phyloP scores from a whole-genome alignment of 2,797 vertebrate genomes.

The Paratrypauchen microcephalus region DNA sequence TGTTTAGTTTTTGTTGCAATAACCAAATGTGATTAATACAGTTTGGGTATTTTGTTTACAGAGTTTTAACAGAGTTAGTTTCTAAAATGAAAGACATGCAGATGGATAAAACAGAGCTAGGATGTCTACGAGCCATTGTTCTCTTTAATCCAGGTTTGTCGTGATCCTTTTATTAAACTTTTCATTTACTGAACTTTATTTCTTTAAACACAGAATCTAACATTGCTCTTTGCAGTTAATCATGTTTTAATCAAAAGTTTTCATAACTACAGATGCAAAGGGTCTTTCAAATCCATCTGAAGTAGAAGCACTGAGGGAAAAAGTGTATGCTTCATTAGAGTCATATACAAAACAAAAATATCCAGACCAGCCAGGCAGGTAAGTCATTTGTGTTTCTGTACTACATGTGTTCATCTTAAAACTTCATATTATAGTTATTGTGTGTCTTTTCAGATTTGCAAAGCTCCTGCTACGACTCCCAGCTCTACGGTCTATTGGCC shows the following conservation, averaged over 20 bases:
- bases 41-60: background rate
- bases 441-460: constrained; percentile 79
- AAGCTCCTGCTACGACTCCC: constrained; percentile 92
- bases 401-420: no score
- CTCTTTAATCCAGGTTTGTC: constrained; percentile 92
- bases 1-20: background rate
- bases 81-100: constrained; percentile 99
- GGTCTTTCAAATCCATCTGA: constrained; percentile 90
- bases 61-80: constrained; percentile 93
- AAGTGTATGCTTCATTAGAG: constrained; percentile 93
- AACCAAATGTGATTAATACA: background rate
- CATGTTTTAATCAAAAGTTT: constrained; percentile 1
- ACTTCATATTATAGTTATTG: background rate
- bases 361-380: constrained; percentile 94
- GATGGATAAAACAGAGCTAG: constrained; percentile 96
- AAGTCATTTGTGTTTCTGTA: background rate
- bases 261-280: constrained; percentile 85
- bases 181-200: background rate
- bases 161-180: background rate
- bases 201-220: background rate
- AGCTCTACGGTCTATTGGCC: constrained; percentile 90
- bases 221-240: background rate
- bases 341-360: constrained; percentile 97
- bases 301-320: constrained; percentile 90
- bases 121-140: constrained; percentile 93